These are phyloP conservation scores for Eriocheir sinensis DNA, from an alignment of 1,140 invertebrate genomes.

Conservation along the genomic window DNA sequence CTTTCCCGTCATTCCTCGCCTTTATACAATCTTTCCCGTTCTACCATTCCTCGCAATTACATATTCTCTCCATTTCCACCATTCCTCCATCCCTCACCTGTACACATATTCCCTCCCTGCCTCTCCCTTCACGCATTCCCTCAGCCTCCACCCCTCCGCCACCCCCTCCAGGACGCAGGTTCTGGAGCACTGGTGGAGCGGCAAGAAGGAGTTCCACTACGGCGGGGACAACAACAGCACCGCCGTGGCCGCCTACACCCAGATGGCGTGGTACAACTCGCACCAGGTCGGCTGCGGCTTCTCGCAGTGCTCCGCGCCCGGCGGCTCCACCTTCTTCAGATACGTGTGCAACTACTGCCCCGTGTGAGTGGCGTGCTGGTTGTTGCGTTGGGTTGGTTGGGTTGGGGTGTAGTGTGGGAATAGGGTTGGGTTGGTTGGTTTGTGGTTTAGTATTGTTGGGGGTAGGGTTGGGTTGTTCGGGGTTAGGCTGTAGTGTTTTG, in stretches of 20 bases:
- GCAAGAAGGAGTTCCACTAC: slow-evolving; percentile 89
- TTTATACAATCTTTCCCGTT: too few relatives aligned
- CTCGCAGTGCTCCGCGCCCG: slow-evolving; percentile 85
- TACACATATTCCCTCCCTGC: neutral
- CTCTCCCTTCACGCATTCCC: neutral
- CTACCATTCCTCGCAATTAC: neutral
- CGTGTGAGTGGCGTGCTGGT: slow-evolving; percentile 85
- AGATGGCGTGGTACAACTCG: slow-evolving; percentile 91
- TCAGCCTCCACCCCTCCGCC: neutral
- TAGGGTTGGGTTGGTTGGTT: neutral
- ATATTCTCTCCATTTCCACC: too few relatives aligned
- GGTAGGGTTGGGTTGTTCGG: too few relatives aligned
- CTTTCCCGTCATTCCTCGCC: too few relatives aligned
- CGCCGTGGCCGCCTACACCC: slow-evolving; percentile 90
- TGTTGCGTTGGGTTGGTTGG: neutral
- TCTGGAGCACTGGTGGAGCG: slow-evolving; percentile 89
- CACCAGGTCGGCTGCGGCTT: slow-evolving; percentile 91
- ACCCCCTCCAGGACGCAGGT: slow-evolving; percentile 87
- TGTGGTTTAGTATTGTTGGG: too few relatives aligned
- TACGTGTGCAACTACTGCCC: slow-evolving; percentile 95
- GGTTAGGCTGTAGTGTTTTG: too few relatives aligned
- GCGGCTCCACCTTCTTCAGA: slow-evolving; percentile 87
- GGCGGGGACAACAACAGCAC: slow-evolving; percentile 86
- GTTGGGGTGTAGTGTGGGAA: neutral
- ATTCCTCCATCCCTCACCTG: neutral